Evolutionary conservation across 2,888 invertebrate genomes (phyloP).

Genomic region (Brachycybe producta): DNA sequence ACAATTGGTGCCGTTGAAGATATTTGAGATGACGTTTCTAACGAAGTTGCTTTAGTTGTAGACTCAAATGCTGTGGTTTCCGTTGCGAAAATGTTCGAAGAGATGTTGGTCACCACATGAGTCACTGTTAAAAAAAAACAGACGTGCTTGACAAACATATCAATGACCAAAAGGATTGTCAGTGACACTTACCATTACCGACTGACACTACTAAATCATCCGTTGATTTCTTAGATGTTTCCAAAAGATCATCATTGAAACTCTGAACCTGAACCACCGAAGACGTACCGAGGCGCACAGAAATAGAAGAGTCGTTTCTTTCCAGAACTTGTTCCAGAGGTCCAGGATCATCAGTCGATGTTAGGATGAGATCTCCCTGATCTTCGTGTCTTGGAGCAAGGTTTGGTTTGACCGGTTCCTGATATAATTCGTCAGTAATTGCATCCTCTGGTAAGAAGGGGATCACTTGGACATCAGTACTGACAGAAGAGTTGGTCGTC

Average conservation of each 20-base stretch:
- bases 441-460: slow-evolving; percentile 78
- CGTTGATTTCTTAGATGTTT: no score
- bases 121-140: no score
- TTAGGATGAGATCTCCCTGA: background rate
- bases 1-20: no score
- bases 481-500: background rate
- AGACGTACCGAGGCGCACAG: background rate
- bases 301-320: background rate
- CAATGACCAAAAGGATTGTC: no score
- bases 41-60: no score
- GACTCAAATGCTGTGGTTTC: no score
- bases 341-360: background rate
- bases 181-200: no score
- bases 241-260: no score
- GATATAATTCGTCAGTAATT: slow-evolving; percentile 8
- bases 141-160: no score
- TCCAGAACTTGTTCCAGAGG: background rate
- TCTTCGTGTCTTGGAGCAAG: slow-evolving; percentile 3
- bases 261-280: background rate
- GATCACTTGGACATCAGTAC: slow-evolving; percentile 43
- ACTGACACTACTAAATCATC: background rate
- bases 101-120: background rate
- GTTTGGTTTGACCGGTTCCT: slow-evolving; percentile 1
- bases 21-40: no score
- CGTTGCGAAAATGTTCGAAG: background rate